Evolutionary conservation across 2,113 vertebrate genomes (phyloP), one percentile per base, ranked within the genome.

Genomic region (Acanthisitta chloris): DNA sequence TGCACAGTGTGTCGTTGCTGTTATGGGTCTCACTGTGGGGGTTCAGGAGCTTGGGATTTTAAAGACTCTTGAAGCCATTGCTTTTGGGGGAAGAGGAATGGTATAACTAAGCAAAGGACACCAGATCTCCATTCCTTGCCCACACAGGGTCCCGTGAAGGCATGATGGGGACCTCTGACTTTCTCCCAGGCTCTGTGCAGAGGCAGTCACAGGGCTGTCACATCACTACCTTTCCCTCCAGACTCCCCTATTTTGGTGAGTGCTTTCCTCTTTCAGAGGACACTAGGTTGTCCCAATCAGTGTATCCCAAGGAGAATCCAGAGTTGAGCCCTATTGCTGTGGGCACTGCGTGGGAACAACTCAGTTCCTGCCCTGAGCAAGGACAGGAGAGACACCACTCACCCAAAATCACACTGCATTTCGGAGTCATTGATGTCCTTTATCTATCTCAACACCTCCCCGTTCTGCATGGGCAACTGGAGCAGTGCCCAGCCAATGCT

Each of bases 351-450:
- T 3, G 2, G 51, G 76, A n/a, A 46, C 76, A 54, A 6, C 34
- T 54, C 12, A 1, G 38, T 36, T 11, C 59, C 83, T 57, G 77
- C 67, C 72, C 64, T 42, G 38, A 78, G 69, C 58, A 21, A 82
- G 66, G 62, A 65, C 77, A n/a, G 55, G 18, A 66, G 52, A n/a
- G 28, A 42, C 0, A 0, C 62, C 0, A 0, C 87, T 70, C 5
- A 1, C 31, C 21, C 85, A 86, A 90, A 57, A 80, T 93, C 93
- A 79, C 76, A 6, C 33, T 1, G 0, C 3, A 1, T 58, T 88
- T 81, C 51, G 43, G 61, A 86, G 46, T 23, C n/a, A 4, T 9
- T 28, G 20, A 18, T 55, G 65, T 59, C 78, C n/a, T 57, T 92
- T 79, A n/a, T 55, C 88, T 96, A 46, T 54, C 42, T 69, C 57